phyloP scores from a whole-genome alignment of 2,113 vertebrate species.

The Suricata suricatta region DNA sequence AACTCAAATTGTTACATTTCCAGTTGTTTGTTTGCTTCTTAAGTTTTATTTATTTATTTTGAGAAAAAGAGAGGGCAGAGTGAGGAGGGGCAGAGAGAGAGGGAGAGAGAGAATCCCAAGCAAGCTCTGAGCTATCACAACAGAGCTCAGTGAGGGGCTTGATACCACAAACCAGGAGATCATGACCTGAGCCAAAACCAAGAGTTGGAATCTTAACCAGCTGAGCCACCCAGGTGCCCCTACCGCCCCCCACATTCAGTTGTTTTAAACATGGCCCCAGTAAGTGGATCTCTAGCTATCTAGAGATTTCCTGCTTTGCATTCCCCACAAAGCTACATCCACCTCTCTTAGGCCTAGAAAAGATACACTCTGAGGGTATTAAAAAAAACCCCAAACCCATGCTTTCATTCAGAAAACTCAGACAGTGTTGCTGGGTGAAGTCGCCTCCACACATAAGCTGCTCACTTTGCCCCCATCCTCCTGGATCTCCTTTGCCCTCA shows the following conservation, averaged over 20 bases:
- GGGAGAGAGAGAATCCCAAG: too few species aligned
- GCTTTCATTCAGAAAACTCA: neutral
- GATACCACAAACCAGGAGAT: too few species aligned
- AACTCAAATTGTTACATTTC: neutral
- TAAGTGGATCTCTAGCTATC: neutral
- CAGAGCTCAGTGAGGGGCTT: too few species aligned
- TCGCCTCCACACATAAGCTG: neutral
- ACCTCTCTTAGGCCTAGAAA: neutral
- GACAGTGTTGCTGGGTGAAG: neutral
- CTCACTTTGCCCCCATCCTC: neutral
- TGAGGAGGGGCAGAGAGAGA: too few species aligned
- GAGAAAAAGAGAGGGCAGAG: too few species aligned
- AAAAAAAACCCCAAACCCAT: neutral
- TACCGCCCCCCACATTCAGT: neutral
- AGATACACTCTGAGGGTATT: neutral
- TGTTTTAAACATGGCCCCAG: neutral
- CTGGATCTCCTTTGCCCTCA: fast-evolving
- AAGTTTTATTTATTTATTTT: too few species aligned
- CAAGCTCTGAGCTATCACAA: too few species aligned
- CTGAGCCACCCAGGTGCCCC: too few species aligned
- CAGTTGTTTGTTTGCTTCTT: too few species aligned
- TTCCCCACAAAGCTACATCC: neutral
- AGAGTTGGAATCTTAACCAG: too few species aligned
- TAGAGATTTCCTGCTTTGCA: neutral
- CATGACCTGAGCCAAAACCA: too few species aligned